Evolutionary conservation across 2,888 invertebrate species (phyloP).

Genomic region (Hirtodrosophila duncani): DNA sequence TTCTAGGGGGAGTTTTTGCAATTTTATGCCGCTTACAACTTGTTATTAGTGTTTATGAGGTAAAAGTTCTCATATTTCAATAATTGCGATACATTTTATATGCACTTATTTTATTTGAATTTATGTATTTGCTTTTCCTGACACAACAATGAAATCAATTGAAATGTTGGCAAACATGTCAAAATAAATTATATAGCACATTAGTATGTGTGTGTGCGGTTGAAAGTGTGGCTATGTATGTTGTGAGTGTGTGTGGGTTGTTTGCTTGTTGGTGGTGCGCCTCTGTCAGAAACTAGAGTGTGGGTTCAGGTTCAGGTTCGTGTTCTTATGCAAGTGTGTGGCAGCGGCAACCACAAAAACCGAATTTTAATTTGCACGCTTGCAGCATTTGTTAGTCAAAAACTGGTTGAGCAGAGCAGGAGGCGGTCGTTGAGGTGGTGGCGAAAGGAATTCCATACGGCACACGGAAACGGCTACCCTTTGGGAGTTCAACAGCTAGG

Average conservation of each 20-base stretch:
- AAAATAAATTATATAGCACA: constrained; percentile 75
- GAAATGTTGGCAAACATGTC: constrained; percentile 78
- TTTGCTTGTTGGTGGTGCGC: constrained; percentile 49
- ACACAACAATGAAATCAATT: constrained; percentile 76
- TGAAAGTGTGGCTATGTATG: constrained; percentile 23
- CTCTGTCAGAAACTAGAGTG: constrained; percentile 8
- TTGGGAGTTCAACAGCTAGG: constrained; percentile 63
- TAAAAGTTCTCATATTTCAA: constrained; percentile 65
- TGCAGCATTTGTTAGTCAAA: constrained; percentile 65
- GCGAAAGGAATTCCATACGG: background rate
- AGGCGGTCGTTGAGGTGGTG: background rate
- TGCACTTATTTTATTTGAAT: constrained; percentile 34
- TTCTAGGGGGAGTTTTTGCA: background rate
- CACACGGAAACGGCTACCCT: constrained; percentile 15
- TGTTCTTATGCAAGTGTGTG: constrained; percentile 65
- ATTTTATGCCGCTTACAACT: constrained; percentile 51
- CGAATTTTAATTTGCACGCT: constrained; percentile 74
- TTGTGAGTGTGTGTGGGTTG: constrained; percentile 40
- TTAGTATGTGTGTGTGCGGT: constrained; percentile 26
- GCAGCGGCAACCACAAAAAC: constrained; percentile 71
- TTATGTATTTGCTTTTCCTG: constrained; percentile 28
- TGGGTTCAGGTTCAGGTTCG: constrained; percentile 14
- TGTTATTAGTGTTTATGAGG: constrained; percentile 57
- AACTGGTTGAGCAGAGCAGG: constrained; percentile 41
- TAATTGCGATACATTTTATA: constrained; percentile 72